Conservation (phyloP, 2,888 invertebrate genomes). For the Abscondita cerata region DNA sequence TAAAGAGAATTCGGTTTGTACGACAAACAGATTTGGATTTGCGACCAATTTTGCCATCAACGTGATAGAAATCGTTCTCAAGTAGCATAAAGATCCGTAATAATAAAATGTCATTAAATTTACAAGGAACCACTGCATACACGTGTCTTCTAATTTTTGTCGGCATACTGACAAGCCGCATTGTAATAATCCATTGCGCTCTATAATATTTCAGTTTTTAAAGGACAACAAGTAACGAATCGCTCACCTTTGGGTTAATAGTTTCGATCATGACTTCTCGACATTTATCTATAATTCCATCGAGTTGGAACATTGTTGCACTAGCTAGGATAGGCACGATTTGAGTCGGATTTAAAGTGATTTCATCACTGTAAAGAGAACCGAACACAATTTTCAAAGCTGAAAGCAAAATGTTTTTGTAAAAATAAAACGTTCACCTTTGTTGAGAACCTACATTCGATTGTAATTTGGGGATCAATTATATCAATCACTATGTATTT, state of each 20-base stretch:
- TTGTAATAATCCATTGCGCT: conserved; percentile 74
- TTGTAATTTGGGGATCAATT: conserved; percentile 73
- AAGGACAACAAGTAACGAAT: not conserved
- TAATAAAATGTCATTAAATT: conserved; percentile 70
- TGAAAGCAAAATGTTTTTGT: too few species aligned
- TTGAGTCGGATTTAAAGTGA: conserved; percentile 70
- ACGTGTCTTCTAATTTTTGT: conserved; percentile 67
- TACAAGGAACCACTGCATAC: conserved; percentile 73
- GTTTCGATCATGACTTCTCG: conserved; percentile 76
- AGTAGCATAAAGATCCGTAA: conserved; percentile 60
- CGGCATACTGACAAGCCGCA: conserved; percentile 73
- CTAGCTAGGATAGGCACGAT: conserved; percentile 74
- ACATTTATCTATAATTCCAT: conserved; percentile 75
- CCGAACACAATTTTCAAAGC: conserved; percentile 75
- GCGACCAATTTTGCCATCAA: conserved; percentile 70
- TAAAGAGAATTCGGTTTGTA: conserved; percentile 80
- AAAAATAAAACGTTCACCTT: too few species aligned
- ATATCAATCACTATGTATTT: conserved; percentile 72
- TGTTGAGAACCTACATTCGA: conserved; percentile 71
- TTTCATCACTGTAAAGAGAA: conserved; percentile 78
- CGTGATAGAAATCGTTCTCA: conserved; percentile 69
- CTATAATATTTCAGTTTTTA: conserved; percentile 47
- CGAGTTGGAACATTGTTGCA: conserved; percentile 77
- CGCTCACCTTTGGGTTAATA: conserved; percentile 67
- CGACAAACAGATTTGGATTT: conserved; percentile 72